phyloP scores from a whole-genome alignment of 2,113 vertebrate genomes.

The Pomatorhinus ruficollis region DNA sequence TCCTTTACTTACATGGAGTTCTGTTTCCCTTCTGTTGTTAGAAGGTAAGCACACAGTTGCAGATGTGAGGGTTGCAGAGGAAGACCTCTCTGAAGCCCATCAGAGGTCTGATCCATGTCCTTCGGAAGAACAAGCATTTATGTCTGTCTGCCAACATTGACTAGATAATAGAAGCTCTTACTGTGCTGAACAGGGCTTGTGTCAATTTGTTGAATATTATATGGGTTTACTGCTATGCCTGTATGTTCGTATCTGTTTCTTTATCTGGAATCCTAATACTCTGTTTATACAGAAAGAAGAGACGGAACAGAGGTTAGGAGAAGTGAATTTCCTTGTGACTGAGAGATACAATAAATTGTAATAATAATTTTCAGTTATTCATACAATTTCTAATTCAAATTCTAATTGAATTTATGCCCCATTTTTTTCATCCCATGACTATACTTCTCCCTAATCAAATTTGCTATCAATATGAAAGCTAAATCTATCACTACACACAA shows the following conservation, averaged over 20 bases:
- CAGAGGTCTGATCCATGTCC: background rate
- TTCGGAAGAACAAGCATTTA: background rate
- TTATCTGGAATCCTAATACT: background rate
- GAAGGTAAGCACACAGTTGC: background rate
- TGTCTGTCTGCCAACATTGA: background rate
- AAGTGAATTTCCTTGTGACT: background rate
- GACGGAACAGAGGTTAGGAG: background rate
- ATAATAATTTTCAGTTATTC: background rate
- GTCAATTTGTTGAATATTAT: background rate
- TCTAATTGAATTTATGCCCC: background rate
- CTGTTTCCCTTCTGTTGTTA: background rate
- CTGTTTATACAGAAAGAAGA: background rate
- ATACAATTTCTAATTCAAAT: background rate
- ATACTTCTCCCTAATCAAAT: background rate
- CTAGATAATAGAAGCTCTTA: background rate
- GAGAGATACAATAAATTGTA: background rate
- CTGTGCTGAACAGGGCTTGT: background rate
- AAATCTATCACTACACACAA: background rate
- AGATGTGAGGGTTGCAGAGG: background rate
- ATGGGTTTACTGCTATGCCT: background rate
- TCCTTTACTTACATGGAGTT: background rate
- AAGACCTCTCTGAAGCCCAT: background rate
- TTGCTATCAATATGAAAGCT: background rate
- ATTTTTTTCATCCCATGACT: background rate
- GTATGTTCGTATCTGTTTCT: fast-evolving